Percentiles rank a stretch among this genome's conserved stretches.
Conservation (phyloP, 2,797 vertebrate species). For the Clarias fuscus region DNA sequence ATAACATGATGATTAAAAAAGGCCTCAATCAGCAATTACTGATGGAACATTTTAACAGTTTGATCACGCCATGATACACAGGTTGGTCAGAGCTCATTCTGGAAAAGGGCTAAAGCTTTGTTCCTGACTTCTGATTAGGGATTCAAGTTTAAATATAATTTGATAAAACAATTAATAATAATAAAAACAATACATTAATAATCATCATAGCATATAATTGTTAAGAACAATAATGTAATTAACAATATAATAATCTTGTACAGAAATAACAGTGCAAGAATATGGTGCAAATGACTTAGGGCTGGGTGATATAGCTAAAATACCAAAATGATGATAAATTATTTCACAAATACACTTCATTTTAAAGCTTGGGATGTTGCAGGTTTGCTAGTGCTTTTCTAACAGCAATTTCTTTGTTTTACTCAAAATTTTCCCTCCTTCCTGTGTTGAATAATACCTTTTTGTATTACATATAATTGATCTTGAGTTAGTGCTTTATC, state of each 20-base stretch:
- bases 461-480: not conserved
- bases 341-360: not conserved
- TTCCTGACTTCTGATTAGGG: constrained; percentile 15
- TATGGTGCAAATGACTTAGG: constrained; percentile 61
- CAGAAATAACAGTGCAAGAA: constrained; percentile 71
- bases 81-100: not conserved
- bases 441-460: not conserved
- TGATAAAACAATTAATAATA: not conserved
- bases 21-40: constrained; percentile 47
- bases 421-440: not conserved
- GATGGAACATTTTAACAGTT: not conserved
- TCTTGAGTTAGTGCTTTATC: not conserved
- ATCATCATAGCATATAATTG: not conserved
- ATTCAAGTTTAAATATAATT: constrained; percentile 7
- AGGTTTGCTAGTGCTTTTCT: not conserved
- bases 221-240: not conserved
- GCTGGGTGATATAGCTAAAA: not conserved
- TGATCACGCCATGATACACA: not conserved
- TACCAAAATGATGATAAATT: not conserved
- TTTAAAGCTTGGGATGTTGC: not conserved
- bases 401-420: not conserved
- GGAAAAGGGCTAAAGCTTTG: not conserved
- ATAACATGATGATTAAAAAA: constrained; percentile 74
- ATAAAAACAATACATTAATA: constrained; percentile 23
- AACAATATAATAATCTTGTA: constrained; percentile 50